Evolutionary conservation across 1,140 invertebrate genomes (phyloP), one percentile per base, ranked within the genome.

Genomic region (Frieseomelitta varia): DNA sequence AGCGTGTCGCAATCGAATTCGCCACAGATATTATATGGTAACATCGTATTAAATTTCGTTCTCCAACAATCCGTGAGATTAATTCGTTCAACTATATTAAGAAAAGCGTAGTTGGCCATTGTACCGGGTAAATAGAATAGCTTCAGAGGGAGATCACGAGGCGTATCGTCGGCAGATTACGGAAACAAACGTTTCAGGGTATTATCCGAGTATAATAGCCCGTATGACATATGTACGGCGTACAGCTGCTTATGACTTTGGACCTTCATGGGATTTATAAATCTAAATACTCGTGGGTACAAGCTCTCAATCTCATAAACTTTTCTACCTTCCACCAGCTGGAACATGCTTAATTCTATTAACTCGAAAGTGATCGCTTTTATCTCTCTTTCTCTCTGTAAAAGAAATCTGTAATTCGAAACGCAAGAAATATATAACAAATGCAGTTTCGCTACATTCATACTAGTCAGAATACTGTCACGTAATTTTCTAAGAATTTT

Each of bases 121-220:
- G 69, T 84, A 15, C 2, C 30, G 56, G 15, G 14, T 34, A 73
- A 74, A 80, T 47, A 67, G 68, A 30, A n/a, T 67, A 17, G 56
- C 77, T 79, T 19, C 58, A 19, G 58, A 84, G 83, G 77, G 77
- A 67, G 78, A 80, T 80, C 82, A 73, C 34, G 17, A 30, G n/a
- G 58, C 78, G 78, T 80, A 84, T 84, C 83, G 83, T 73, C 83
- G 83, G 51, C 53, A 79, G 83, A 84, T 84, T 84, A 84, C 69
- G 78, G 83, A 84, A 84, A 84, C 83, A 84, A 84, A 84, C 78
- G 83, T 79, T 73, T 39, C 83, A 79, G 83, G 83, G 83, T 84
- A 80, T 84, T 84, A 84, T 84, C 83, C 69, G 77, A 65, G 72
- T 65, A 84, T 80, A 84, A 84, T 80, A 51, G 78, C 47, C n/a